Evolutionary conservation across 2,888 invertebrate species (phyloP).

Genomic region (Linnaemya vulpina): DNA sequence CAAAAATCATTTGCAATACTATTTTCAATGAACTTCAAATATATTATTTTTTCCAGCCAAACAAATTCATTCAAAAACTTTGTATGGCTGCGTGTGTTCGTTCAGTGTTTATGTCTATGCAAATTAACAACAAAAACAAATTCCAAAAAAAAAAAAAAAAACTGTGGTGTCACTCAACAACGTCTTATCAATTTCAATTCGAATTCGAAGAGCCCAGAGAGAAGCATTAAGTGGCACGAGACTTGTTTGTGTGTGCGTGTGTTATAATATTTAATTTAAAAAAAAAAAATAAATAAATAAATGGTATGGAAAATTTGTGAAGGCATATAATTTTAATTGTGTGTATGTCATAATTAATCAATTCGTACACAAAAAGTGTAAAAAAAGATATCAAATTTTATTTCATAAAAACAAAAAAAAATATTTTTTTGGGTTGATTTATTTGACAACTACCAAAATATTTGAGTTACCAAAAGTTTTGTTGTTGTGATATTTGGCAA

Average conservation of each 20-base stretch:
- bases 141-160: too few species aligned
- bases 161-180: slow-evolving; percentile 8
- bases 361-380: background rate
- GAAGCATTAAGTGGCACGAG: background rate
- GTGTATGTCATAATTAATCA: background rate
- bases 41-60: background rate
- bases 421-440: slow-evolving; percentile 2
- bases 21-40: slow-evolving; percentile 26
- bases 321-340: background rate
- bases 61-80: background rate
- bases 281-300: background rate
- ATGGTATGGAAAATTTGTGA: background rate
- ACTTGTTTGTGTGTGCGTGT: background rate
- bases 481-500: slow-evolving; percentile 32
- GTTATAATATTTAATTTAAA: background rate
- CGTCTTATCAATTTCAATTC: slow-evolving; percentile 27
- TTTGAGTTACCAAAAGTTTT: slow-evolving; percentile 6
- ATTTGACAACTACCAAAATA: slow-evolving; percentile 8
- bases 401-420: background rate
- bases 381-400: background rate
- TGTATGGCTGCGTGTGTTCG: background rate
- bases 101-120: slow-evolving; percentile 16
- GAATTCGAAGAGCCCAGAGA: background rate
- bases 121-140: too few species aligned
- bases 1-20: background rate